phyloP scores from a whole-genome alignment of 2,888 invertebrate species.

The Drosophila rubida region DNA sequence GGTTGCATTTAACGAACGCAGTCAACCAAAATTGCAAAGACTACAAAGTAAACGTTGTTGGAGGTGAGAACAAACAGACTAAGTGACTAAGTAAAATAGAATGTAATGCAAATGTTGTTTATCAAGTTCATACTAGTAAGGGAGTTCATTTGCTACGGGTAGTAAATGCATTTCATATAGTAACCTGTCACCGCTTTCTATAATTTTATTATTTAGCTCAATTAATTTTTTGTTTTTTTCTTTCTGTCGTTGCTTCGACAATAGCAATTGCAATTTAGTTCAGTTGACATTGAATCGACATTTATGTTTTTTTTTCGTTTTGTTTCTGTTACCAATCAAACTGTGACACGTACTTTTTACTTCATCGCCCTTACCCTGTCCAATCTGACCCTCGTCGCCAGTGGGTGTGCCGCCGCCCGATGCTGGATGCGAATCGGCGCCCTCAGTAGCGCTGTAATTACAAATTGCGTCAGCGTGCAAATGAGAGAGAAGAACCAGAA shows the following conservation, averaged over 20 bases:
- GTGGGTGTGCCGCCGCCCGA: constrained; percentile 92
- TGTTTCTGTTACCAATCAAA: constrained; percentile 69
- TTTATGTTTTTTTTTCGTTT: constrained; percentile 32
- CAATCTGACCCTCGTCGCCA: constrained; percentile 90
- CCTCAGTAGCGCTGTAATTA: constrained; percentile 92
- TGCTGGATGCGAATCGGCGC: constrained; percentile 94
- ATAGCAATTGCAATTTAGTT: constrained; percentile 28
- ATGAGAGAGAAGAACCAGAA: constrained; percentile 21
- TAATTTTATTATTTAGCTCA: constrained; percentile 10
- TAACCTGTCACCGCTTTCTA: constrained; percentile 82
- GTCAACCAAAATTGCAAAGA: constrained; percentile 50
- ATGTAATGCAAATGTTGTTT: not conserved
- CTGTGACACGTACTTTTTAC: constrained; percentile 82
- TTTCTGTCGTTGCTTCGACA: constrained; percentile 41
- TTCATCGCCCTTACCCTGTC: constrained; percentile 87
- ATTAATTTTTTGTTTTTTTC: constrained; percentile 5
- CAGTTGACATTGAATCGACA: constrained; percentile 37
- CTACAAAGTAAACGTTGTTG: constrained; percentile 60
- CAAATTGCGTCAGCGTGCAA: constrained; percentile 56
- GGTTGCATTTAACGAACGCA: constrained; percentile 47
- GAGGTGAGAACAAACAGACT: constrained; percentile 9
- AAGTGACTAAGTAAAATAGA: constrained; percentile 16
- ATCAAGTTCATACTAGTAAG: not conserved
- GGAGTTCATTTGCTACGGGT: constrained; percentile 38
- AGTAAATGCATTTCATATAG: constrained; percentile 47